These are phyloP conservation scores for Laspeyria flexula DNA, from an alignment of 2,888 invertebrate species.

Conservation along the genomic window DNA sequence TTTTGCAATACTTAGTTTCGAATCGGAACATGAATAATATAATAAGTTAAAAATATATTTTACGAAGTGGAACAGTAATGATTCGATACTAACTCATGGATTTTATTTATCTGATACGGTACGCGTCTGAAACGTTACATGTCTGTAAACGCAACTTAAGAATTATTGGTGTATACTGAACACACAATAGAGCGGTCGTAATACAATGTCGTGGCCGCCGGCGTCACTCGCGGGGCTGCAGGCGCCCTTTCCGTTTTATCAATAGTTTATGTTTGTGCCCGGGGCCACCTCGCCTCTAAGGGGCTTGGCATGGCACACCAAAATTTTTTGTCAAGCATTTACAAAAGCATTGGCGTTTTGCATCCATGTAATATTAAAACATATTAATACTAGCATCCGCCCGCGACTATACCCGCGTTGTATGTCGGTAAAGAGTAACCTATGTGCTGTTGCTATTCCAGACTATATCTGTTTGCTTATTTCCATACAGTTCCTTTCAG, in stretches of 20 bases:
- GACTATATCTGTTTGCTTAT: too few relatives aligned
- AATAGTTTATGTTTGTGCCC: constrained; percentile 68
- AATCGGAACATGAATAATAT: too few relatives aligned
- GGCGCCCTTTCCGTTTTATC: constrained; percentile 66
- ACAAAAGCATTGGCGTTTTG: neutral
- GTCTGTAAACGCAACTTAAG: constrained; percentile 17
- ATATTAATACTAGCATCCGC: neutral
- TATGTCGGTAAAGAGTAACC: too few relatives aligned
- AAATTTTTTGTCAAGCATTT: constrained; percentile 14
- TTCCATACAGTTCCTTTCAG: too few relatives aligned
- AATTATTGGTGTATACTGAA: constrained; percentile 38
- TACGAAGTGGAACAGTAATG: too few relatives aligned
- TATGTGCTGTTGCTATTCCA: too few relatives aligned
- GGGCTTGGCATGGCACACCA: constrained; percentile 24
- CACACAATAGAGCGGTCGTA: constrained; percentile 45
- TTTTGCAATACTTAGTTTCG: too few relatives aligned
- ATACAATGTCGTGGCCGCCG: constrained; percentile 48
- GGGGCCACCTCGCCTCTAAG: constrained; percentile 39
- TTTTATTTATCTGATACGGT: constrained; percentile 14
- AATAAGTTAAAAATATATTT: too few relatives aligned
- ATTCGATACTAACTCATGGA: constrained; percentile 1
- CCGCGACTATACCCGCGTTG: too few relatives aligned
- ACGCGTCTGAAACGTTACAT: too few relatives aligned
- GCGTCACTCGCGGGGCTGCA: constrained; percentile 39
- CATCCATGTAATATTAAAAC: neutral